These are phyloP conservation scores for Pantelozetes paolii DNA, from an alignment of 2,888 invertebrate genomes.

Conservation along the genomic window DNA sequence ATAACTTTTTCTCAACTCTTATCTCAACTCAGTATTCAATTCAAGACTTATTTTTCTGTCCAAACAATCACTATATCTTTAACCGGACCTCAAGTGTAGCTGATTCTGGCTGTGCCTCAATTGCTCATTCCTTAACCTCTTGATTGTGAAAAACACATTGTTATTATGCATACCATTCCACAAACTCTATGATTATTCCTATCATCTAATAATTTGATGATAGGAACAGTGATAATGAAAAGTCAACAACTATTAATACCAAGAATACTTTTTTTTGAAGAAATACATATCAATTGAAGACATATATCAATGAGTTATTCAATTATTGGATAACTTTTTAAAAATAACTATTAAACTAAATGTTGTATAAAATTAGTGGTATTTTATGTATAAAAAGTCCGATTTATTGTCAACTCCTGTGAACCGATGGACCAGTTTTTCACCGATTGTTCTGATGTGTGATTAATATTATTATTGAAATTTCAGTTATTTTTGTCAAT, in stretches of 20 bases:
- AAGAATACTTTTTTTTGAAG: neutral
- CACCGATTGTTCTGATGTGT: neutral
- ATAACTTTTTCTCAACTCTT: too few relatives aligned
- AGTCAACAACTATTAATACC: neutral
- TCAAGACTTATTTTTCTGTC: too few relatives aligned
- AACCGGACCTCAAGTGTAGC: neutral
- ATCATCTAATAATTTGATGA: neutral
- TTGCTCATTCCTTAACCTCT: conserved; percentile 13
- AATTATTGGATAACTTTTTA: neutral
- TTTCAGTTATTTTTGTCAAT: neutral
- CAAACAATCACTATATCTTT: neutral
- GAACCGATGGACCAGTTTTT: conserved; percentile 16
- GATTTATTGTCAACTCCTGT: neutral
- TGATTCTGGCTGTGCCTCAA: conserved; percentile 22
- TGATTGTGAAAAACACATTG: neutral
- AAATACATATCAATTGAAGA: conserved; percentile 2
- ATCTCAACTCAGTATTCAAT: too few relatives aligned
- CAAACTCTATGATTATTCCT: neutral
- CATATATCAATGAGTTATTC: neutral
- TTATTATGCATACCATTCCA: conserved; percentile 1
- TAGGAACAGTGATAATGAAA: conserved; percentile 3
- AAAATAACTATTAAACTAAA: neutral
- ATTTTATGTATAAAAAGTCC: neutral
- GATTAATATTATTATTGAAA: neutral
- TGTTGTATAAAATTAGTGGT: neutral